Percentiles rank a stretch among this genome's conserved stretches.
Evolutionary conservation across 1,140 invertebrate species (phyloP).

Genomic region (Pseudomyrmex gracilis): DNA sequence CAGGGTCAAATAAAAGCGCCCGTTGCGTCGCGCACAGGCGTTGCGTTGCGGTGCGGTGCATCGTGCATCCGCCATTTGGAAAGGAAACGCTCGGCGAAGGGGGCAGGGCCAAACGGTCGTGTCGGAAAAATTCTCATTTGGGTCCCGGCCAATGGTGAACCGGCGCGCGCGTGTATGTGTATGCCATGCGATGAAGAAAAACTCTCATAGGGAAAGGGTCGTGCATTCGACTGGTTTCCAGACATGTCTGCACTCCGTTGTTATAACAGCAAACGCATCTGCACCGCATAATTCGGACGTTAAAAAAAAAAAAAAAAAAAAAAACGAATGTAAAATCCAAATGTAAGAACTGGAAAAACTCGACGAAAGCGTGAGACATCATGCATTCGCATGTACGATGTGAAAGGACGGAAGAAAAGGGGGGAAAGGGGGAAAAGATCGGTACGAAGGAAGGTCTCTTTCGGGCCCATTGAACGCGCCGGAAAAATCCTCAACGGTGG

Average conservation of each 20-base stretch:
- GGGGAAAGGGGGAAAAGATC: neutral
- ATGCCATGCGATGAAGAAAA: conserved; percentile 57
- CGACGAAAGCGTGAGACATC: neutral
- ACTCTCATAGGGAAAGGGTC: conserved; percentile 66
- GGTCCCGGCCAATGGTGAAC: conserved; percentile 52
- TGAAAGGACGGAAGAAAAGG: too few relatives aligned
- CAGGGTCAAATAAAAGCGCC: neutral
- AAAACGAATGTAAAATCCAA: conserved; percentile 17
- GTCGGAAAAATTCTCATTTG: conserved; percentile 70
- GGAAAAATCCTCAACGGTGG: conserved; percentile 28
- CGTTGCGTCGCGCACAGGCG: neutral
- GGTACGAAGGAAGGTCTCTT: neutral
- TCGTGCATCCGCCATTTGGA: conserved; percentile 36
- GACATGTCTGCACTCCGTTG: conserved; percentile 16
- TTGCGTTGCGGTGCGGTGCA: conserved; percentile 3
- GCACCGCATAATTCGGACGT: conserved; percentile 37
- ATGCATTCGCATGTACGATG: neutral
- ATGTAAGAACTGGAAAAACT: neutral
- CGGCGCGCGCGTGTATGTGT: conserved; percentile 32
- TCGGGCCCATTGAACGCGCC: neutral
- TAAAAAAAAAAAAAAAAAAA: neutral
- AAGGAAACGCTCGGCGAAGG: conserved; percentile 48
- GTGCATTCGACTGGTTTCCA: conserved; percentile 43
- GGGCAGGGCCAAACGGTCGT: conserved; percentile 46
- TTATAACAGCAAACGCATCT: conserved; percentile 39